Evolutionary conservation across 2,797 vertebrate species (phyloP), one percentile per base, ranked within the genome.

Genomic region (Enteromius afrohamiltoni): DNA sequence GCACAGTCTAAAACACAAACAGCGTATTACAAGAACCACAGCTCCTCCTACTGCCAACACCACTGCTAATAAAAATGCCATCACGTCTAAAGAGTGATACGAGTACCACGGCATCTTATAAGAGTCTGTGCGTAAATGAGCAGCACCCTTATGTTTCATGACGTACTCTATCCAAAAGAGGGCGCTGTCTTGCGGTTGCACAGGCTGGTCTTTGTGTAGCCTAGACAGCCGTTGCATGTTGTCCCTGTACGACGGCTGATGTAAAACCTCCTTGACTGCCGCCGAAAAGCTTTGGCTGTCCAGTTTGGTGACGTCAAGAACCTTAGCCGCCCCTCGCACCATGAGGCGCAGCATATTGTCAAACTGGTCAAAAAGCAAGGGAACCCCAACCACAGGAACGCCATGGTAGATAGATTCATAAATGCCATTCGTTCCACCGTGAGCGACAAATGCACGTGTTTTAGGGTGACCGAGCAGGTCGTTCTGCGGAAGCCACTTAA

Each of bases 331-430:
- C 31, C 94, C 94, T 10, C 91, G 89, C 0, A 71, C 84, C 71
- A 93, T 89, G 64, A 95, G 9, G 47, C 91, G 89, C 21, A 93
- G 80, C n/a, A 93, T 0, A n/a, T 95, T 95, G 64, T 95, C 93
- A 26, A 90, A 92, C 86, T 95, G 93, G 88, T 95, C 95, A 19
- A 95, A 95, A 31, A 95, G 75, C 16, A 95, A 91, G 0, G 93
- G 94, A 0, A 95, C 49, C 21, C 93, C 93, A 1, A 95, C 6
- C 0, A 95, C 67, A 0, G 93, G 94, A 16, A 95, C 92, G 0
- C 93, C 92, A 2, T 95, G 94, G 89, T 93, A 95, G 4, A 95
- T 94, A 69, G 93, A 83, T 84, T 95, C 94, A 4, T 93, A 94
- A 75, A 95, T 71, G 3, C 94, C 93, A 0, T 95, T 95, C 0